Base-by-base conservation (phyloP, 2,888 invertebrate genomes). In the Drosophila trichaetosa region DNA sequence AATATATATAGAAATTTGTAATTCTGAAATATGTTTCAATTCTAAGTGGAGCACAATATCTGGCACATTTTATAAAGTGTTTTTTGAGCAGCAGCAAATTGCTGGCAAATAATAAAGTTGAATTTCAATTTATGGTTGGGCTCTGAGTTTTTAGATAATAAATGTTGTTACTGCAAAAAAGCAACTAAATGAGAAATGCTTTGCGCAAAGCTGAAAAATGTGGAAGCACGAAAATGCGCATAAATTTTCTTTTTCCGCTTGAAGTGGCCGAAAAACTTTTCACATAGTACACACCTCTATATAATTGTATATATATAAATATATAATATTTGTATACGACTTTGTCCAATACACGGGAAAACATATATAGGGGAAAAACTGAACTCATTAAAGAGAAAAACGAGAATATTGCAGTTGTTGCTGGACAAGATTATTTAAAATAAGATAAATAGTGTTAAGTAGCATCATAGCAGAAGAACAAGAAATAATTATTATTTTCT, bases 191-290 rank as follows among this genome's bases (percentile, higher is more conserved):
- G 56, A 65, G 52, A 62, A 61, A 61, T 62, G 53, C 27, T 51
- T n/a, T 13, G 52, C 33, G 60, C 34, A 60, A 46, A 63, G 48
- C 51, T 64, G 63, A 52, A 36, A 67, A 78, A 57, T 42, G 56
- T 46, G 10, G 16, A 61, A 75, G 16, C 59, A 62, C 52, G 46
- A 69, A 69, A 71, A 52, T 60, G 62, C 66, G 68, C 73, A 86
- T 83, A 80, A 76, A 86, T 88, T 78, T 77, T 54, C 53, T 63
- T 61, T 82, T 85, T 70, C 38, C 34, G 49, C 53, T 61, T 60
- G 53, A 46, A 53, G 69, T 62, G 57, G 58, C 46, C 24, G 24
- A 34, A 66, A 53, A 56, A 61, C 54, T 60, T 29, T 29, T 4
- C 48, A 40, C 42, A 11, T 11, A 13, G 4, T 27, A 49, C 4